phyloP scores from a whole-genome alignment of 2,888 invertebrate genomes.

The Diadegma fenestrale region DNA sequence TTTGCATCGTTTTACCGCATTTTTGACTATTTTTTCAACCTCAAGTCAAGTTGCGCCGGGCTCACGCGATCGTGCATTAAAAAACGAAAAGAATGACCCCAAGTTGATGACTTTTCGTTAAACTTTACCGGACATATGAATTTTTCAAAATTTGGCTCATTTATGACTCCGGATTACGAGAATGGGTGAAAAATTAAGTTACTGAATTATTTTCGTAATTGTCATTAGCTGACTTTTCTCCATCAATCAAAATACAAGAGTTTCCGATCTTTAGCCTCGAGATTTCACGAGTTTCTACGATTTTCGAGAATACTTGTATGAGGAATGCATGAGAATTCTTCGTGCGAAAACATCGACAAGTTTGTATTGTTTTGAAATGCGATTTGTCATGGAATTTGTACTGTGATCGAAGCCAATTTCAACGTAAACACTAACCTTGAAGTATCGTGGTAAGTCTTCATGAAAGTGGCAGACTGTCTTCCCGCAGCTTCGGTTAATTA shows the following conservation, averaged over 20 bases:
- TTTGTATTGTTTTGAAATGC: not conserved
- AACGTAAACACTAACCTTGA: constrained; percentile 60
- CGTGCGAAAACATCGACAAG: not conserved
- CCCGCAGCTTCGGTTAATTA: not conserved
- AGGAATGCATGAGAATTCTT: not conserved
- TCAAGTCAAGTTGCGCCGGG: no score
- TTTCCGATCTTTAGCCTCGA: not conserved
- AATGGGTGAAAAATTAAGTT: no score
- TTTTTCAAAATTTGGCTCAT: no score
- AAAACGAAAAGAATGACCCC: no score
- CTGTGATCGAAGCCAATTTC: not conserved
- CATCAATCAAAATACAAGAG: not conserved
- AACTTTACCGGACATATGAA: no score
- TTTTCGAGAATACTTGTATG: not conserved
- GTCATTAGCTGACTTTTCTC: no score
- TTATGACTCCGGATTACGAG: no score
- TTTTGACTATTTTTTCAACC: no score
- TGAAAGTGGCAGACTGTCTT: constrained; percentile 21
- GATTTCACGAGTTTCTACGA: not conserved
- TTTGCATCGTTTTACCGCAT: no score
- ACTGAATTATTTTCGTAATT: no score
- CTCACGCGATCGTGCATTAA: no score
- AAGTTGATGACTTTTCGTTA: no score
- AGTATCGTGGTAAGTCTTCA: constrained; percentile 25
- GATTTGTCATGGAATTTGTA: not conserved